Percentiles rank a stretch among this genome's conserved stretches.
Evolutionary conservation across 2,888 invertebrate genomes (phyloP).

Genomic region (Noctua janthe): DNA sequence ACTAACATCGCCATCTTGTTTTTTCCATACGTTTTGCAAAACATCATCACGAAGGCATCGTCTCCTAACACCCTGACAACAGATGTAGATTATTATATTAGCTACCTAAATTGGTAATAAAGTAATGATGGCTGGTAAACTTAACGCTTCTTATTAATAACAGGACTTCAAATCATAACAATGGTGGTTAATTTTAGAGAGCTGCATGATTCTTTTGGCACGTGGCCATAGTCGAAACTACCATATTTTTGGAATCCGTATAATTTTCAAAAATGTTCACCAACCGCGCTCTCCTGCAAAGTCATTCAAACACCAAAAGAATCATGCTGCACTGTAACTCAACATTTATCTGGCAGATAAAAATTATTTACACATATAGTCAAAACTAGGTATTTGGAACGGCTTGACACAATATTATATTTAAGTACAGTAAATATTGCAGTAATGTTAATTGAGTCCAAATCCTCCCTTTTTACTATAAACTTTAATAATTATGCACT

Average conservation of each 20-base stretch:
- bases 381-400: background rate
- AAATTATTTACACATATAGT: constrained; percentile 13
- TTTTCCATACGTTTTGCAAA: background rate
- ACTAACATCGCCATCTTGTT: background rate
- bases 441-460: constrained; percentile 11
- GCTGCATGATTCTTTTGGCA: background rate
- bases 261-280: background rate
- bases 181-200: background rate
- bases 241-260: background rate
- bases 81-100: constrained; percentile 22
- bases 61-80: constrained; percentile 7
- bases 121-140: constrained; percentile 20
- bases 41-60: background rate
- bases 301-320: background rate
- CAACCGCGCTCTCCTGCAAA: background rate
- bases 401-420: background rate
- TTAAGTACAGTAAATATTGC: constrained; percentile 27
- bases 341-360: background rate
- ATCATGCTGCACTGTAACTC: constrained; percentile 1
- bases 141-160: constrained; percentile 10
- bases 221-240: background rate
- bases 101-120: constrained; percentile 31
- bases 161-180: constrained; percentile 26
- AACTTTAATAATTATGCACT: constrained; percentile 17
- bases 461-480: constrained; percentile 23